A percentile compares a stretch with the other conserved stretches of the same genome.
phyloP scores from a whole-genome alignment of 2,888 invertebrate genomes.

The Erannis defoliaria region DNA sequence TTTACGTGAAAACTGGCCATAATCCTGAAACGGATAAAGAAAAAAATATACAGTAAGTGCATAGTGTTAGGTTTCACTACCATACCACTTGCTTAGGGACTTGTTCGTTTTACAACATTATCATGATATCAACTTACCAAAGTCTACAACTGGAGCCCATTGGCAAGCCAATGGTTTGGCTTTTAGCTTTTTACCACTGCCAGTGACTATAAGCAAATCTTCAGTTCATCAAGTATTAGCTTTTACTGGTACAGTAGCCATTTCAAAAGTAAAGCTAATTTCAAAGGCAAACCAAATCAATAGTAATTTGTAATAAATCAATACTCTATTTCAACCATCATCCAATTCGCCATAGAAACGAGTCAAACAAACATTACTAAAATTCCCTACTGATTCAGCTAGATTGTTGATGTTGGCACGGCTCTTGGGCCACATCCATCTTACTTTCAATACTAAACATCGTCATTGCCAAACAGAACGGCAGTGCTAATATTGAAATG shows the following conservation, averaged over 20 bases:
- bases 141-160: no score
- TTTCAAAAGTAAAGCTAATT: background rate
- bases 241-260: background rate
- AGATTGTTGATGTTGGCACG: constrained; percentile 30
- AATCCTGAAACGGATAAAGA: no score
- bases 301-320: constrained; percentile 3
- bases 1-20: no score
- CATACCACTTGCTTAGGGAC: no score
- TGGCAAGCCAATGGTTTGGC: no score
- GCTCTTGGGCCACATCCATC: constrained; percentile 13
- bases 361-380: constrained; percentile 21
- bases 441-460: constrained; percentile 11
- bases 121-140: no score
- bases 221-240: no score
- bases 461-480: constrained; percentile 5
- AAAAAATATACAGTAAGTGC: no score
- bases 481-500: constrained; percentile 26
- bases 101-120: no score
- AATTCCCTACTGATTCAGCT: constrained; percentile 18
- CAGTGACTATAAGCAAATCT: no score
- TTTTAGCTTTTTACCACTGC: no score
- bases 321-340: constrained; percentile 19
- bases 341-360: constrained; percentile 20
- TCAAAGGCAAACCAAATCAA: background rate
- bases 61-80: no score